phyloP scores from a whole-genome alignment of 2,888 invertebrate species.

The Pseudeuparius sepicola region DNA sequence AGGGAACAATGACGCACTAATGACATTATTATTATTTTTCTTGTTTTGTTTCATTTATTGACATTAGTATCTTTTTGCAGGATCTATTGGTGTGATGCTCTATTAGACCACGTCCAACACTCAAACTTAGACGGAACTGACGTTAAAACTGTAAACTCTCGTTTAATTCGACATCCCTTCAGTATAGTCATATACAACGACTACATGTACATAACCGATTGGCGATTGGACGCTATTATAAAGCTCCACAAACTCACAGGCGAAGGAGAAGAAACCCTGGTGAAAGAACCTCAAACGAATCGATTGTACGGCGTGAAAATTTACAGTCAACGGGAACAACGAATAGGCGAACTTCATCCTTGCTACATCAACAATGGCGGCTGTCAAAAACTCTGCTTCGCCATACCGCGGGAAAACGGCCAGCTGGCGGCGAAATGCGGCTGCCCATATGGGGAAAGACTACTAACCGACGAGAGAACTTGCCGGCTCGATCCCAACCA shows the following conservation, averaged over 20 bases:
- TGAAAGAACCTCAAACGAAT: constrained; percentile 82
- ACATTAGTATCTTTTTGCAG: too few relatives aligned
- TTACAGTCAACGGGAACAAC: constrained; percentile 67
- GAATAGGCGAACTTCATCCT: constrained; percentile 61
- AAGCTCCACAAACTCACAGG: constrained; percentile 82
- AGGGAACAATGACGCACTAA: too few relatives aligned
- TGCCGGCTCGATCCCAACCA: constrained; percentile 75
- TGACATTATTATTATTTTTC: too few relatives aligned
- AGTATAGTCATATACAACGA: constrained; percentile 83
- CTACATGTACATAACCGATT: constrained; percentile 95
- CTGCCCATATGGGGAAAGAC: constrained; percentile 86
- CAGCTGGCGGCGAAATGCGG: constrained; percentile 60
- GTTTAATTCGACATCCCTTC: constrained; percentile 81
- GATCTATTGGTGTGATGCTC: constrained; percentile 95
- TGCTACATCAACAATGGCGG: constrained; percentile 79
- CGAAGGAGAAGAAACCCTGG: constrained; percentile 75
- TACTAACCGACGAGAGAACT: constrained; percentile 56
- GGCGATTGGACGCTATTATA: constrained; percentile 91
- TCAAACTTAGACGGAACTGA: constrained; percentile 85
- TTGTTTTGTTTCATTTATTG: too few relatives aligned
- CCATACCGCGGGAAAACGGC: constrained; percentile 58
- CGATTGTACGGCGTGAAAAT: constrained; percentile 84
- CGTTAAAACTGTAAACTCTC: constrained; percentile 79
- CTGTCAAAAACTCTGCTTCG: constrained; percentile 94
- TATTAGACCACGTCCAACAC: constrained; percentile 92